Base-by-base conservation (phyloP, 1,140 invertebrate species). In the Magallana angulata region DNA sequence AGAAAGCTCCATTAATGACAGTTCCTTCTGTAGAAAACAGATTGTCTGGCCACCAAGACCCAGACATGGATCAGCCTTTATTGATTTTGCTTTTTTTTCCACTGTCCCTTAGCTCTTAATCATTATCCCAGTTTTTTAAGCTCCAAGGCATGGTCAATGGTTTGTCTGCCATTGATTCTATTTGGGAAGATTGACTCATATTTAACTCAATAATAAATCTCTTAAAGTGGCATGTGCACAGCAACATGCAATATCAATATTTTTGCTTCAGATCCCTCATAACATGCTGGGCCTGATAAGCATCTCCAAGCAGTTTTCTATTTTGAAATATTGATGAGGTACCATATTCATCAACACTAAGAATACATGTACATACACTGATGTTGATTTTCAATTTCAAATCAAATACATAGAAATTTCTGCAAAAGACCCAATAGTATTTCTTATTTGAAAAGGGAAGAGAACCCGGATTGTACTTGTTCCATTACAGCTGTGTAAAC, bases 161-260 rank as follows among this genome's bases (percentile, higher is more conserved):
- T 30, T 76, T 76, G 68, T 36, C 68, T 76, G 68, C 68, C 36
- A 76, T 76, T 30, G 18, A 76, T 76, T 76, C 36, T 76, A 30
- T 30, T 76, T 30, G 3, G 9, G 14, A 12, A 30, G 60, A 62
- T 62, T 62, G 60, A 62, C 60, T 62, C 60, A 62, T 76, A 36
- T 76, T 30, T 36, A 76, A 76, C 24, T 76, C 24, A 18, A 76
- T 76, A 36, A 30, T 76, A 76, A 24, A 7, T 36, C 68, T 76
- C 36, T 76, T 76, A 12, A 30, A 76, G 24, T 30, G 68, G 24
- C 68, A 30, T 30, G 24, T 76, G 68, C 68, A 76, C 36, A 76
- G 30, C 8, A 30, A 24, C 68, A 36, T 18, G 64, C 24, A 36
- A 9, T 71, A 71, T 76, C 14, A 62, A 14, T 12, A 12, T 12